Evolutionary conservation across 1,140 invertebrate genomes (phyloP).

Genomic region (Drosophila pandora): DNA sequence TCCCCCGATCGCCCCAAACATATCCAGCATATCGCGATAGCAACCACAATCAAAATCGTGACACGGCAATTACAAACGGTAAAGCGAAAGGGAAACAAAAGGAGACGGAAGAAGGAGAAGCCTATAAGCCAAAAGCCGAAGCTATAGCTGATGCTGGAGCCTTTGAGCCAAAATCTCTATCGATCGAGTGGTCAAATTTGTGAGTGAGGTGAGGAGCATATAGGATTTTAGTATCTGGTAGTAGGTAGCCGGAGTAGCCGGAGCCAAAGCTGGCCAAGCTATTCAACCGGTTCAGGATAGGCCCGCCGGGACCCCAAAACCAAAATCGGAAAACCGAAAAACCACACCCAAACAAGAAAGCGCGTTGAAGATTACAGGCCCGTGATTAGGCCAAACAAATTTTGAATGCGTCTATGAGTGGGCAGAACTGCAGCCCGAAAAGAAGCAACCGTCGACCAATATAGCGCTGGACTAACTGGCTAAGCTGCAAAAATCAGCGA

Average conservation of each 20-base stretch:
- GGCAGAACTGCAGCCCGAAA: slow-evolving; percentile 71
- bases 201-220: slow-evolving; percentile 43
- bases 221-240: slow-evolving; percentile 23
- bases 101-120: slow-evolving; percentile 19
- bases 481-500: slow-evolving; percentile 72
- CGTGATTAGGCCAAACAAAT: slow-evolving; percentile 61
- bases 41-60: slow-evolving; percentile 54
- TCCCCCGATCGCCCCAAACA: slow-evolving; percentile 4
- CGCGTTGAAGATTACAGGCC: slow-evolving; percentile 69
- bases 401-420: slow-evolving; percentile 55
- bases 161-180: slow-evolving; percentile 15
- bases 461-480: slow-evolving; percentile 74
- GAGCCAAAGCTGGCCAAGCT: slow-evolving; percentile 11
- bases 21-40: slow-evolving; percentile 1
- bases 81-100: slow-evolving; percentile 36
- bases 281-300: slow-evolving; percentile 61
- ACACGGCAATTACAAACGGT: slow-evolving; percentile 53
- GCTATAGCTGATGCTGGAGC: background rate
- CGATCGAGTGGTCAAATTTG: slow-evolving; percentile 28
- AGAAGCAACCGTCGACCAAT: slow-evolving; percentile 70
- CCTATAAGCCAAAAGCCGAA: slow-evolving; percentile 30
- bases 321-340: slow-evolving; percentile 33
- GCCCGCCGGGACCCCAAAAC: slow-evolving; percentile 45
- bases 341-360: slow-evolving; percentile 72
- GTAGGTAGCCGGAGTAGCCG: background rate